phyloP scores from a whole-genome alignment of 2,888 invertebrate species.

The Hypercompe scribonia region DNA sequence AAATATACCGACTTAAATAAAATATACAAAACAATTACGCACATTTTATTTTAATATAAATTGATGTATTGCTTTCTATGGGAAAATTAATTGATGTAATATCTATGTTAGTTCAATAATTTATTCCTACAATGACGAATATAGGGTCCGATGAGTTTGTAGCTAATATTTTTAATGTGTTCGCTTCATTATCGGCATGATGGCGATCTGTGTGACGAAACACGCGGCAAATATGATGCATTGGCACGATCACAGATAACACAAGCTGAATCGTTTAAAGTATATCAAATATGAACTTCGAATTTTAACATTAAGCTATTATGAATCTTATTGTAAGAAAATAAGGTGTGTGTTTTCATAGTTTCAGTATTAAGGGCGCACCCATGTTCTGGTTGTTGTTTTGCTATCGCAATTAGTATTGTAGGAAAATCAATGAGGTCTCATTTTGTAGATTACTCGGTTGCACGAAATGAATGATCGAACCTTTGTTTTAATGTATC shows the following conservation, averaged over 20 bases:
- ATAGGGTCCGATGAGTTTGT: slow-evolving; percentile 53
- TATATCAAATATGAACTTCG: slow-evolving; percentile 35
- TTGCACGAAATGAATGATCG: slow-evolving; percentile 74
- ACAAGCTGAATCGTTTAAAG: slow-evolving; percentile 61
- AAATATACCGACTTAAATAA: not conserved
- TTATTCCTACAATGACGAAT: slow-evolving; percentile 51
- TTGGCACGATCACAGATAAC: slow-evolving; percentile 77
- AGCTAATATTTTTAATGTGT: slow-evolving; percentile 69
- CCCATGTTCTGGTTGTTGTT: slow-evolving; percentile 34
- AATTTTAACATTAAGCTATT: slow-evolving; percentile 40
- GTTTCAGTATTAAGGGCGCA: slow-evolving; percentile 18
- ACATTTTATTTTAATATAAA: slow-evolving; percentile 34
- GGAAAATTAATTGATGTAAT: slow-evolving; percentile 45
- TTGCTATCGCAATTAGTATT: slow-evolving; percentile 79
- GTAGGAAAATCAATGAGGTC: slow-evolving; percentile 79
- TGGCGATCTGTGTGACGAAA: slow-evolving; percentile 78
- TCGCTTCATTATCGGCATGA: slow-evolving; percentile 72
- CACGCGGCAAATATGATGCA: slow-evolving; percentile 83
- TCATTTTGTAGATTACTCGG: slow-evolving; percentile 79
- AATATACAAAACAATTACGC: slow-evolving; percentile 5
- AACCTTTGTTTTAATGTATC: slow-evolving; percentile 63
- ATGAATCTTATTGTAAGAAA: slow-evolving; percentile 28
- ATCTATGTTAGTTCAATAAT: slow-evolving; percentile 40
- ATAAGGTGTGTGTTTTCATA: slow-evolving; percentile 33
- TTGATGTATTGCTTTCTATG: slow-evolving; percentile 47